Conservation (phyloP, 2,797 vertebrate species). For the Kryptolebias ocellatus region DNA sequence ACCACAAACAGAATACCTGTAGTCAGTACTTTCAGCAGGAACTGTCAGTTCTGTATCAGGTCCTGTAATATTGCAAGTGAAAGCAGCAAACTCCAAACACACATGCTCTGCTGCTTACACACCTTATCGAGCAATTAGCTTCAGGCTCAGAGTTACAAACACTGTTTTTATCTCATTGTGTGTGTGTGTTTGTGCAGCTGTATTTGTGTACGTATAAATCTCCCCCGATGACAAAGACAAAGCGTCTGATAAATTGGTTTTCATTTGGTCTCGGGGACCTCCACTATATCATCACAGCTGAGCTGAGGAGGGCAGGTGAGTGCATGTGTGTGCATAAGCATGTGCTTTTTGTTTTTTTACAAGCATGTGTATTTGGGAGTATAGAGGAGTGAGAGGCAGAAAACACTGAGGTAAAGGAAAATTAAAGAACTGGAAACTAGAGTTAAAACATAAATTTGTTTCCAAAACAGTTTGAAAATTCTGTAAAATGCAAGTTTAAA, state of each 20-base stretch:
- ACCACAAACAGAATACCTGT: too few relatives aligned
- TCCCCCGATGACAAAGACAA: constrained; percentile 44
- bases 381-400: neutral
- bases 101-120: constrained; percentile 50
- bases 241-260: constrained; percentile 71
- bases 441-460: too few relatives aligned
- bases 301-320: constrained; percentile 50
- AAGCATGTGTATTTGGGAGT: constrained; percentile 5
- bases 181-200: constrained; percentile 38
- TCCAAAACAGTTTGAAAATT: constrained; percentile 42
- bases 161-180: constrained; percentile 48
- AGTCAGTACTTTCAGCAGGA: too few relatives aligned
- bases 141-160: constrained; percentile 43
- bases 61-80: constrained; percentile 22
- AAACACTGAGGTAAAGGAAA: neutral
- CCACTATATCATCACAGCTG: constrained; percentile 69
- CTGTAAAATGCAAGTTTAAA: too few relatives aligned
- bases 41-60: neutral
- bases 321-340: neutral
- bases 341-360: neutral
- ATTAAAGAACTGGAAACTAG: constrained; percentile 22
- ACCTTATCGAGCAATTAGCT: constrained; percentile 64
- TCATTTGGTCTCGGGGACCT: constrained; percentile 67
- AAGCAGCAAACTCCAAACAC: constrained; percentile 32
- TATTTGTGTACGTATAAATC: constrained; percentile 29